These are phyloP conservation scores for Zonitis immaculata DNA, from an alignment of 2,888 invertebrate genomes.

Conservation along the genomic window DNA sequence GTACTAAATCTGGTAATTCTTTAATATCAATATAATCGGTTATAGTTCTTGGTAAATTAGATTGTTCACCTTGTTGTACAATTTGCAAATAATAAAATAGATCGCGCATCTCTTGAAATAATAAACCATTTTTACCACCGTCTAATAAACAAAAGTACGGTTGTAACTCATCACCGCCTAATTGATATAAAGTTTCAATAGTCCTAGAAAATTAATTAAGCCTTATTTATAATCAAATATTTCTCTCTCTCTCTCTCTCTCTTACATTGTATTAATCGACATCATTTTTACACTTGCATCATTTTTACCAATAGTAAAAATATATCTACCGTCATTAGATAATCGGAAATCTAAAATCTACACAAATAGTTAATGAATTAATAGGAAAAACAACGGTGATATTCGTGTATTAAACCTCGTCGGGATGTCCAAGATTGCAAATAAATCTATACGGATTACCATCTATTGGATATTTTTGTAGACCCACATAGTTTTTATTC, in stretches of 20 bases:
- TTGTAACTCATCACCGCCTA: constrained; percentile 56
- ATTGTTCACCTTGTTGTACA: constrained; percentile 64
- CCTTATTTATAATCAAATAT: too few species aligned
- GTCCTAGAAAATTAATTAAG: constrained; percentile 22
- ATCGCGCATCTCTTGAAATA: constrained; percentile 67
- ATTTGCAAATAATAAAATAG: constrained; percentile 75
- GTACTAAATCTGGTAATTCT: constrained; percentile 68
- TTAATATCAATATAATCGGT: constrained; percentile 58
- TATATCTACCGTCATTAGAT: constrained; percentile 50
- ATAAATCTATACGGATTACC: constrained; percentile 69
- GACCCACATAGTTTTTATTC: constrained; percentile 61
- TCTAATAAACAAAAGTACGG: constrained; percentile 70
- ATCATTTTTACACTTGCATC: constrained; percentile 57
- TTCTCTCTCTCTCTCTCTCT: too few species aligned
- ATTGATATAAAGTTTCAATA: constrained; percentile 50
- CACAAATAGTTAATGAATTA: too few species aligned
- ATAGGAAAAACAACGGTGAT: too few species aligned
- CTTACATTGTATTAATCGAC: constrained; percentile 53
- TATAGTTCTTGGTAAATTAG: constrained; percentile 57
- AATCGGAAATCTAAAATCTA: constrained; percentile 44
- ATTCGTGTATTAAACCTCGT: too few species aligned
- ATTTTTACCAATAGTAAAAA: constrained; percentile 55
- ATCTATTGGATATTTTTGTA: constrained; percentile 65
- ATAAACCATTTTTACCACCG: constrained; percentile 65
- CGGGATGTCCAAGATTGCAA: constrained; percentile 62